These are phyloP conservation scores for Psittacus erithacus DNA, from an alignment of 2,113 vertebrate species.

Conservation along the genomic window DNA sequence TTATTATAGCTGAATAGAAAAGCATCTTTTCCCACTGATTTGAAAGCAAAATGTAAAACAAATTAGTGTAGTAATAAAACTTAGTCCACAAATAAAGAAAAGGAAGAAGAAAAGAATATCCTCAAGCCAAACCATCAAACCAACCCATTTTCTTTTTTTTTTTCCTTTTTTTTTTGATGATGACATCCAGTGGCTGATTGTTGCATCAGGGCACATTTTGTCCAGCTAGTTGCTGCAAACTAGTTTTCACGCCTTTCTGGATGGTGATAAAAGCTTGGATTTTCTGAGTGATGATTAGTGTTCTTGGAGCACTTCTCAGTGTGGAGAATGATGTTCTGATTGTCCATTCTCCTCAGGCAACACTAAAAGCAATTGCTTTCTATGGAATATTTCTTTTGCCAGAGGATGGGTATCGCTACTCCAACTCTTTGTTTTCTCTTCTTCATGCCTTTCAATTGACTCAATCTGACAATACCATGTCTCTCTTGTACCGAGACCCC, in stretches of 20 bases:
- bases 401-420: background rate
- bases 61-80: background rate
- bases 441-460: background rate
- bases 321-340: constrained; percentile 9
- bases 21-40: background rate
- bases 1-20: background rate
- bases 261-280: background rate
- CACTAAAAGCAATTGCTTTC: constrained; percentile 4
- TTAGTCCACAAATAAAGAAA: background rate
- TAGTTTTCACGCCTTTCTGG: background rate
- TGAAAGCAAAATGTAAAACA: constrained; percentile 9
- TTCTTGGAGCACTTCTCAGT: background rate
- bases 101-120: constrained; percentile 5
- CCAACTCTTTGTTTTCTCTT: background rate
- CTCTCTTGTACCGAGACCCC: background rate
- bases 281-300: background rate
- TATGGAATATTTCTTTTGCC: background rate
- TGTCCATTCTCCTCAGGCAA: constrained; percentile 10
- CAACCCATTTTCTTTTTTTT: background rate
- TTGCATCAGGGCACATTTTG: background rate
- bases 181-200: constrained; percentile 11
- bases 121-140: background rate
- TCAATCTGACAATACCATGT: background rate
- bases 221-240: background rate
- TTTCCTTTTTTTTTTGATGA: background rate